A percentile compares a stretch with the other conserved stretches of the same genome.
phyloP scores from a whole-genome alignment of 2,797 vertebrate species.

The Pseudotriccus pelzelni region DNA sequence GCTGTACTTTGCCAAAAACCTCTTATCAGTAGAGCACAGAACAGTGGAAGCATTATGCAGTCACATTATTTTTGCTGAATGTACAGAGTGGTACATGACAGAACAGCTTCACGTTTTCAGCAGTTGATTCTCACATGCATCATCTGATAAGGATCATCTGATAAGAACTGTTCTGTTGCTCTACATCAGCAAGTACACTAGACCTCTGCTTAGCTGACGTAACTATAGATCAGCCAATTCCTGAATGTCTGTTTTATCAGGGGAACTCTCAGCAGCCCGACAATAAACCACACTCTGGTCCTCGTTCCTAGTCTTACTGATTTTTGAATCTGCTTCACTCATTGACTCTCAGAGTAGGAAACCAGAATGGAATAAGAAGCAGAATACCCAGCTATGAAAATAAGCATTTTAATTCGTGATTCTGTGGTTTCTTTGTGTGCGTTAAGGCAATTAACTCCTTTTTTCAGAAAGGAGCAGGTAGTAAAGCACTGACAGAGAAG shows the following conservation, averaged over 20 bases:
- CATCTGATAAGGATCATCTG: conserved; percentile 6
- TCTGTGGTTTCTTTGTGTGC: not conserved
- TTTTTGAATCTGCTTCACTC: not conserved
- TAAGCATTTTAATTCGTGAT: not conserved
- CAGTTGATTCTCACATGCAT: not conserved
- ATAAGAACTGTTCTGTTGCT: not conserved
- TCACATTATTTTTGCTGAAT: not conserved
- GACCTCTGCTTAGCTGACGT: not conserved
- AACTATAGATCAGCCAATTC: not conserved
- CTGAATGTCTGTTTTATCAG: not conserved
- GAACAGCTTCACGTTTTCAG: not conserved
- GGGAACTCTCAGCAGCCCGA: not conserved
- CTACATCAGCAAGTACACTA: not conserved
- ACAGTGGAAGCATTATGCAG: not conserved
- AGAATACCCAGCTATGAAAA: not conserved
- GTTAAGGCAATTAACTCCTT: not conserved
- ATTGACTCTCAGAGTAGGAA: not conserved
- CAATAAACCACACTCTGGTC: not conserved
- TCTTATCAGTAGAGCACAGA: not conserved
- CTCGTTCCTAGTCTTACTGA: not conserved
- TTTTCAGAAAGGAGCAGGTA: not conserved
- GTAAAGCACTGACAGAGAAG: not conserved
- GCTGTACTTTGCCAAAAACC: not conserved
- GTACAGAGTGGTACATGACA: not conserved
- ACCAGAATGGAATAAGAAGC: not conserved